Base-by-base conservation (phyloP, 35 echinoderm and acorn worm species). In the Ophiothrix spiculata region DNA sequence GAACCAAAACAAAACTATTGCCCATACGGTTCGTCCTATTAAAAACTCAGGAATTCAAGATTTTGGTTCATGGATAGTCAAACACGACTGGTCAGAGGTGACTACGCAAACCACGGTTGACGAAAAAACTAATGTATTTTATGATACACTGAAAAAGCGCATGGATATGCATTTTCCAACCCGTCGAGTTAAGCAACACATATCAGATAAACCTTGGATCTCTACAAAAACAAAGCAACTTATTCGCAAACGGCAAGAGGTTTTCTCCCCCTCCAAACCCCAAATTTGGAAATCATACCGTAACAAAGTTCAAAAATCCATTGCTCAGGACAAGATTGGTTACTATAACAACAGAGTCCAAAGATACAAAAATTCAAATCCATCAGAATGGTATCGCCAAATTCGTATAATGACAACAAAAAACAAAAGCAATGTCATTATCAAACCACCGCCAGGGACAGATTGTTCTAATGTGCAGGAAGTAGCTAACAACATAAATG, bases 1-100 rank as follows among this genome's bases (percentile, higher is more conserved):
- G 23, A 25, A 39, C 4, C 29, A 12, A 39, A 88, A 88, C 56
- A 25, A 1, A 6, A 80, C 46, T 23, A 37, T 37, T 35, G 32
- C 21, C n/a, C 40, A 35, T 23, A 88, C 75, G 1, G 38, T 88
- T 69, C 86, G 46, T 13, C 86, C 86, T n/a, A 88, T 88, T 28
- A 80, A 80, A 78, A 36, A 88, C 28, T 87, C 90, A 0, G 56
- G 25, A 1, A 56, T 87, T 28, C 35, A 79, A 49, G 76, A 8
- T 0, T 92, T 92, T 69, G 90, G 90, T 15, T 73, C 63, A 35
- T 92, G 90, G 90, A 92, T 92, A 46, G 36, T 38, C 39, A 41
- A 23, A 23, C 86, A 83, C 56, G 75, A 92, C 33, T 92, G 90
- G 90, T 31, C 31, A 74, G 74, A 75, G 1, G 84, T 92, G 15